Base-by-base conservation (phyloP, 2,888 invertebrate species). In the Plagiodera versicolora region DNA sequence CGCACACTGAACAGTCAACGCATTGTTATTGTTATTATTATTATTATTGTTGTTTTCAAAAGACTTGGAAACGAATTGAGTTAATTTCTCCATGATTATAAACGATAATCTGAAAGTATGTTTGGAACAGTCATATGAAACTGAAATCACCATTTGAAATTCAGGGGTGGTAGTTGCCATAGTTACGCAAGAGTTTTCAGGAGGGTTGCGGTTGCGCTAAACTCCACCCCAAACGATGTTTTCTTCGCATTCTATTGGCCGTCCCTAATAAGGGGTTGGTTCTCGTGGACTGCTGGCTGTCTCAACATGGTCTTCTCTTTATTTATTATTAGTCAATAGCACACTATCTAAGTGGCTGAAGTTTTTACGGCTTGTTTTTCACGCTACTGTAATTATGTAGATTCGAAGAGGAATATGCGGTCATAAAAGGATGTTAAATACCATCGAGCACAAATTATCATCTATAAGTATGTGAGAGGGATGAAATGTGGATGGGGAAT, bases 1-100 rank as follows among this genome's bases (percentile, higher is more conserved):
- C 60, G 76, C 66, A 68, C 75, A 76, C 63, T 74, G 71, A 35
- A 72, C 73, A 61, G 73, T 72, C 59, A 72, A 68, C 58, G 73
- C 68, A 45, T 71, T 69, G 66, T 80, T 81, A 65, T 75, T 81
- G 56, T 71, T 72, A 64, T 76, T 69, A 66, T 80, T 81, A 65
- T 75, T 81, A 57, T 71, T 72, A 64, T 76, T 81, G 59, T 71
- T 72, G 70, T 86, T 86, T 77, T 90, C 90, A 81, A 93, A 90
- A 65, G 92, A 92, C 82, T 92, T 92, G 75, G 91, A 91, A 77
- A 94, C 93, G 84, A 94, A 93, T 84, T 92, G 91, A 77, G 93
- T 91, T 81, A 94, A 86, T 84, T 93, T 91, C 84, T 93, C 93
- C 93, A 94, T 93, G 71, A 73, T 72, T 72, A 74, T 71, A 70